Evolutionary conservation across 2,797 vertebrate genomes (phyloP), one percentile per base, ranked within the genome.

Genomic region (Thamnophis elegans): DNA sequence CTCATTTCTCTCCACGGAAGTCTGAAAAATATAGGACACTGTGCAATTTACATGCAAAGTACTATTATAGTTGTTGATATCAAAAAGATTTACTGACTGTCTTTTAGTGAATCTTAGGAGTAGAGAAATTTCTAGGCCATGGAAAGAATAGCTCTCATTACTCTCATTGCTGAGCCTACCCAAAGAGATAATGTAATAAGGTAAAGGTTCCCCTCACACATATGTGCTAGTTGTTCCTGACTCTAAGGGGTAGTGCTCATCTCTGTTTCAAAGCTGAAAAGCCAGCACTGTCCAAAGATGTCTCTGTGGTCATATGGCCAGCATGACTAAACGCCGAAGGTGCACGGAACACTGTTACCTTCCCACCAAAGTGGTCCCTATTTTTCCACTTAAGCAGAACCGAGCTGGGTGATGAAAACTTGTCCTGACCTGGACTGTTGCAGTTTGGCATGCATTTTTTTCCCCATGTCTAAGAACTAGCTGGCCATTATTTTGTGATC

Each of bases 1-100:
- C 89, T 87, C 22, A 89, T 96, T 94, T 94, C 95, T 60, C 42
- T 62, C 16, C 60, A 60, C 42, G 60, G 32, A 18, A 62, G 28
- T 53, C 32, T 82, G 65, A 85, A 51, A 85, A 14, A 22, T 42
- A 58, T 32, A 91, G 68, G 42, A 36, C 54, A 68, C 4, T 87
- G 47, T n/a, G 22, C 62, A 32, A 82, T 90, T 90, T 42, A 60
- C 28, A n/a, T 85, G 55, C 18, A 85, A 89, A 91, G 25, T 89
- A 65, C 42, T 53, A 11, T 90, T 28, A 25, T 26, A 25, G 26
- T 51, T 62, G 18, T 78, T 55, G 25, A 53, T n/a, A 62, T 62
- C n/a, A 91, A 32, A 53, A 53, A 88, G 26, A 51, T 62, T 53
- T 53, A 53, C 16, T 28, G 53, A 42, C 16, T n/a, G 55, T 42